Conservation (phyloP, 2,888 invertebrate species). For the Formica aserva region DNA sequence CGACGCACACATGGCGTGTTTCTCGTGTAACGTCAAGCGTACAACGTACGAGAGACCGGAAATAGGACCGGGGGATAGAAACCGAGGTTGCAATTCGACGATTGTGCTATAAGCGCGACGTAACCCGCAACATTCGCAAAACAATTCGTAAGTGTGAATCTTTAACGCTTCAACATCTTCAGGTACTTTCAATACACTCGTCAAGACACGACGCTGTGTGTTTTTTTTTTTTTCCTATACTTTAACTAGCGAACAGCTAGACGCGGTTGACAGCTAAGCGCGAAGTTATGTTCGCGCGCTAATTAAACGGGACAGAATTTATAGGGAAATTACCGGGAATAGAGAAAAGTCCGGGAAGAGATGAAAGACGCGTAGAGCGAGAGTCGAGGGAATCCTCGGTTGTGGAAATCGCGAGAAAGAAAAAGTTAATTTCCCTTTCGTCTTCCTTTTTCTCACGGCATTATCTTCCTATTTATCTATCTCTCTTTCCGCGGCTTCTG, state of each 20-base stretch:
- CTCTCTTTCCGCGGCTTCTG: slow-evolving; percentile 52
- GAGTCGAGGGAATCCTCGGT: slow-evolving; percentile 18
- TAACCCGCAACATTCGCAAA: not conserved
- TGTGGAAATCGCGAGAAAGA: slow-evolving; percentile 54
- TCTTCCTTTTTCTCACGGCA: slow-evolving; percentile 41
- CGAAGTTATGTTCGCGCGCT: not conserved
- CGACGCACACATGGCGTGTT: slow-evolving; percentile 7
- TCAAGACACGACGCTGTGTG: not conserved
- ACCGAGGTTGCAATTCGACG: slow-evolving; percentile 6
- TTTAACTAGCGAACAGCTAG: not conserved
- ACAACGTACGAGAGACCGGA: slow-evolving; percentile 31
- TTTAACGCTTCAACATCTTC: not conserved
- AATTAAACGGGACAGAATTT: slow-evolving; percentile 38
- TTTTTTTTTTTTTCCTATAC: not conserved
- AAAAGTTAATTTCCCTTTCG: slow-evolving; percentile 65
- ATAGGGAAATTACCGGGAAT: slow-evolving; percentile 21
- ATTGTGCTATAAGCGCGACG: not conserved
- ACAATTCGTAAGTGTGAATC: not conserved
- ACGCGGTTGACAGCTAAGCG: not conserved
- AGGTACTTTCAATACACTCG: not conserved
- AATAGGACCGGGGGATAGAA: slow-evolving; percentile 42
- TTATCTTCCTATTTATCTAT: slow-evolving; percentile 68
- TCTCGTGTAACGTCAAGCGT: not conserved
- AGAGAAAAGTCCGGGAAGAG: not conserved
- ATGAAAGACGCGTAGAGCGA: slow-evolving; percentile 11